Evolutionary conservation across 2,888 invertebrate genomes (phyloP).

Genomic region (Monoplex corrugatus): DNA sequence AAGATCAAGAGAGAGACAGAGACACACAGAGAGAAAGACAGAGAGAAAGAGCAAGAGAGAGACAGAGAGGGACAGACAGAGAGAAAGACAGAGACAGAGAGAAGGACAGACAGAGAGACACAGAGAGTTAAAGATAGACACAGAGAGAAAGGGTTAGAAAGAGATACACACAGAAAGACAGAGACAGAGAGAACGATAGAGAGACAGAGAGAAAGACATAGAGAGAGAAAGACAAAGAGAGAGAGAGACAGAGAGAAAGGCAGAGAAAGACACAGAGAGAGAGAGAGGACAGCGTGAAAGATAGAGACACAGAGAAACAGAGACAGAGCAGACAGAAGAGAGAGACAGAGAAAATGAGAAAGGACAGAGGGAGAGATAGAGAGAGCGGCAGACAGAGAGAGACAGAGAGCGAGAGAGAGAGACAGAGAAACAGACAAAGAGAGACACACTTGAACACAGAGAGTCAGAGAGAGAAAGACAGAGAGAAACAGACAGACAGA

Average conservation of each 20-base stretch:
- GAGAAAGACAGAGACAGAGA: background rate
- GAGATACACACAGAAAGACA: too few relatives aligned
- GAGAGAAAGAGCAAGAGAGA: too few relatives aligned
- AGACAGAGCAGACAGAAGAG: background rate
- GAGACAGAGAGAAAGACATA: too few relatives aligned
- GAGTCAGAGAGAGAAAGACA: conserved; percentile 18
- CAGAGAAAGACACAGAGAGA: background rate
- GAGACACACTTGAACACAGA: background rate
- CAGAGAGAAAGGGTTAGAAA: too few relatives aligned
- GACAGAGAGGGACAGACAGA: background rate
- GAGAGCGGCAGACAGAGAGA: too few relatives aligned
- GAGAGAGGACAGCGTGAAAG: too few relatives aligned
- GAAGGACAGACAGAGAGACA: too few relatives aligned
- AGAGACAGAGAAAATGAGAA: too few relatives aligned
- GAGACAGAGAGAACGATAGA: too few relatives aligned
- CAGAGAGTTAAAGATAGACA: too few relatives aligned
- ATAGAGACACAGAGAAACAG: too few relatives aligned
- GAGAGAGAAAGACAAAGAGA: background rate
- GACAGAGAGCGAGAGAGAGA: background rate
- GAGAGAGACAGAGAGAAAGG: background rate
- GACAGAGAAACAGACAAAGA: background rate
- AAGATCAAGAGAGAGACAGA: background rate
- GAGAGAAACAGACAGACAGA: background rate
- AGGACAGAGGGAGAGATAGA: too few relatives aligned
- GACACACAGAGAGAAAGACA: background rate